phyloP scores from a whole-genome alignment of 2,888 invertebrate species.

The Mesorhabditis sp. region DNA sequence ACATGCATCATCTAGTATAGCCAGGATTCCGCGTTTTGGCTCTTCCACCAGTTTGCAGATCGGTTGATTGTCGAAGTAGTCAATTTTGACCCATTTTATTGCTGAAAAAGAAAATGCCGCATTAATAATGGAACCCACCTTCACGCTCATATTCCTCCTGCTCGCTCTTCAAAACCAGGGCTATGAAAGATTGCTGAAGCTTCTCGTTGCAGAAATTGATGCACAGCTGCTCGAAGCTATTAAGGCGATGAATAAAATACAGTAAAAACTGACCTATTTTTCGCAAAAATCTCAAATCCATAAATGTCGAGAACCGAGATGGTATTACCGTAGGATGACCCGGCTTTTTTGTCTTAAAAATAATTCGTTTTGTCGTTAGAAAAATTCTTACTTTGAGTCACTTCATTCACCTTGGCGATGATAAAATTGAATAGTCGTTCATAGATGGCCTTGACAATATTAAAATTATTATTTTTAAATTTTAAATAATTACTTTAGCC shows the following conservation, averaged over 20 bases:
- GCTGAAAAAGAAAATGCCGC: constrained; percentile 75
- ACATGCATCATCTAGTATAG: constrained; percentile 95
- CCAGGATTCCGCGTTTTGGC: constrained; percentile 81
- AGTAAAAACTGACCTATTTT: constrained; percentile 72
- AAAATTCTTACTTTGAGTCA: constrained; percentile 65
- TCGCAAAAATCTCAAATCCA: constrained; percentile 95
- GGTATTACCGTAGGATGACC: constrained; percentile 71
- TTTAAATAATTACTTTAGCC: constrained; percentile 70
- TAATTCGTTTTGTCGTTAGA: constrained; percentile 12
- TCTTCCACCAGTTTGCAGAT: constrained; percentile 94
- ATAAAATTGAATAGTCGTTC: constrained; percentile 91
- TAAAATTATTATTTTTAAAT: neutral
- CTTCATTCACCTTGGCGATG: constrained; percentile 83
- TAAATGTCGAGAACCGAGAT: constrained; percentile 96
- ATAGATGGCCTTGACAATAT: constrained; percentile 66
- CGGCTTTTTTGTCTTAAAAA: constrained; percentile 18
- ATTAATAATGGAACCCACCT: constrained; percentile 60
- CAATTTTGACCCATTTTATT: constrained; percentile 68
- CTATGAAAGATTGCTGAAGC: constrained; percentile 92
- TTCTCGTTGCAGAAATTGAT: constrained; percentile 99
- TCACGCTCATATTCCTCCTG: constrained; percentile 94
- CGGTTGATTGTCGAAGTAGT: constrained; percentile 58
- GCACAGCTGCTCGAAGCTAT: constrained; percentile 86
- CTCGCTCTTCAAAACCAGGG: constrained; percentile 92
- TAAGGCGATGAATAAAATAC: neutral